Evolutionary conservation across 1,140 invertebrate genomes (phyloP).

Genomic region (Drosophila arawakana): DNA sequence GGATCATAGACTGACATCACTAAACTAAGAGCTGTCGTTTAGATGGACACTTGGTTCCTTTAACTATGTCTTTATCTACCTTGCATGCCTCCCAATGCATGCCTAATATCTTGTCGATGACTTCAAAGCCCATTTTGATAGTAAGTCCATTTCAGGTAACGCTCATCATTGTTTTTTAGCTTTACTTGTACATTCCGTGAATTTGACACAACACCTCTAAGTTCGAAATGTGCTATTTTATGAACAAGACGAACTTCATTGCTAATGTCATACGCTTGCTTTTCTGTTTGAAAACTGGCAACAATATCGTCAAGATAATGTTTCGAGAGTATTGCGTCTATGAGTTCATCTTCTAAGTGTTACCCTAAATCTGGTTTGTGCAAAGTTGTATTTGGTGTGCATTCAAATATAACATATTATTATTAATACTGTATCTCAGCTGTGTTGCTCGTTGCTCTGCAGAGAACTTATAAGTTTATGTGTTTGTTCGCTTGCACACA

Average conservation of each 20-base stretch:
- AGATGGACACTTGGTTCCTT: too few relatives aligned
- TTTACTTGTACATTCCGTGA: neutral
- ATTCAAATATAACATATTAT: too few relatives aligned
- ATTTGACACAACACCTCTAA: neutral
- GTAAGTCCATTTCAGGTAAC: neutral
- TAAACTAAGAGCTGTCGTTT: too few relatives aligned
- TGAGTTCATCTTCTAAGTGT: neutral
- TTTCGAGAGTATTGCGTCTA: neutral
- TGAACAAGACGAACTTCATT: neutral
- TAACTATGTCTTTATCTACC: too few relatives aligned
- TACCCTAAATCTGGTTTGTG: too few relatives aligned
- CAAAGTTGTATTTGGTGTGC: too few relatives aligned
- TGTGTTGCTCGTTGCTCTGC: too few relatives aligned
- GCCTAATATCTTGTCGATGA: constrained; percentile 27
- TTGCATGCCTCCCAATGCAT: constrained; percentile 24
- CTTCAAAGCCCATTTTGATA: neutral
- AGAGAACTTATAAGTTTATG: too few relatives aligned
- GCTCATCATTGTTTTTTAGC: neutral
- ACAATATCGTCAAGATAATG: neutral
- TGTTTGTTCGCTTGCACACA: too few relatives aligned
- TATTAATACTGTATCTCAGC: too few relatives aligned
- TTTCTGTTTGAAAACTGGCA: neutral
- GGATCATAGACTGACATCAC: too few relatives aligned
- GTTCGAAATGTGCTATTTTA: constrained; percentile 22
- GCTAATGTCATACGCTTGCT: neutral